Conservation (phyloP, 1,140 invertebrate species). For the Bombus superbus region DNA sequence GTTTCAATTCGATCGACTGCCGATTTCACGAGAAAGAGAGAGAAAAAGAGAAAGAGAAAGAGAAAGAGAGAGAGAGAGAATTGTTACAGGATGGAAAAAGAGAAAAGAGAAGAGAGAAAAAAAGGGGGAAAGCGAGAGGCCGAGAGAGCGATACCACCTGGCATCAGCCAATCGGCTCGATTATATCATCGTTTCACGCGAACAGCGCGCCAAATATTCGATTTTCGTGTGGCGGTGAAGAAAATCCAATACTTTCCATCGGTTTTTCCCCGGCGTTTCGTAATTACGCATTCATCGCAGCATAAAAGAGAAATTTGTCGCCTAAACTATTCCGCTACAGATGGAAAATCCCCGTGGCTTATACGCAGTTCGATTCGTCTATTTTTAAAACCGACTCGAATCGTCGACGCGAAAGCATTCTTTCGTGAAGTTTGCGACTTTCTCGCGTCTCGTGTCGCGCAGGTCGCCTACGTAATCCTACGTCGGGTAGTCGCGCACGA, state of each 20-base stretch:
- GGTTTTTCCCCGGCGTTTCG: neutral
- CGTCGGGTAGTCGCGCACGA: conserved; percentile 8
- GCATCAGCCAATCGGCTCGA: conserved; percentile 54
- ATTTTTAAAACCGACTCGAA: neutral
- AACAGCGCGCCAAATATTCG: conserved; percentile 52
- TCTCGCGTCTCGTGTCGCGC: neutral
- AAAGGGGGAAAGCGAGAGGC: neutral
- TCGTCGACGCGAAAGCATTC: neutral
- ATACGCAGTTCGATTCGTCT: neutral
- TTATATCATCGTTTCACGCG: conserved; percentile 59
- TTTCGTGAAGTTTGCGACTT: no score
- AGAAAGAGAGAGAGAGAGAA: conserved; percentile 7
- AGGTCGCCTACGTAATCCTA: neutral
- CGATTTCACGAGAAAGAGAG: conserved; percentile 26
- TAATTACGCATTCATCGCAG: neutral
- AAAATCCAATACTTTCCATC: conserved; percentile 40
- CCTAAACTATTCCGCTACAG: neutral
- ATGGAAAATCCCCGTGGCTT: neutral
- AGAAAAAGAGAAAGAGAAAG: neutral
- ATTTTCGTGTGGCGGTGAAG: conserved; percentile 37
- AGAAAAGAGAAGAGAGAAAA: neutral
- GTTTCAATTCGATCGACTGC: conserved; percentile 55
- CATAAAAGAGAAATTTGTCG: neutral
- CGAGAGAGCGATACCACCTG: conserved; percentile 60
- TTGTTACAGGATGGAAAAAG: neutral